Evolutionary conservation across 2,113 vertebrate species (phyloP), one percentile per base, ranked within the genome.

Genomic region (Bos javanicus): DNA sequence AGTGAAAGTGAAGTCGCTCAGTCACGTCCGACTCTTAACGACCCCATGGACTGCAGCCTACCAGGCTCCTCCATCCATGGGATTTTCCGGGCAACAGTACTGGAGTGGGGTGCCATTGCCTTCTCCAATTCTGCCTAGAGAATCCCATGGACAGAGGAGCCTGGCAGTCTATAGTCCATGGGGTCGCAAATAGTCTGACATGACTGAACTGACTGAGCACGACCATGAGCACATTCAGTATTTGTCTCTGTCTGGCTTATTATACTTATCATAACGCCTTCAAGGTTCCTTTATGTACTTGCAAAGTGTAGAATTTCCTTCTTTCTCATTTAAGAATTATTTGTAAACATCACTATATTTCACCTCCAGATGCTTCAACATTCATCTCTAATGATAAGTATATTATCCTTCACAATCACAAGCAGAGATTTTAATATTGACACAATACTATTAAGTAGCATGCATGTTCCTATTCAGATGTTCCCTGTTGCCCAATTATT

Each of bases 131-230:
- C 36, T 76, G 36, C 36, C 71, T 14, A 14, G 12, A 26, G 23
- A 74, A 25, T 43, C 23, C 19, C 21, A 74, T 43, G 71, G 71
- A 76, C 36, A 76, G 71, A 76, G 36, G 36, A 76, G 39, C 71
- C 71, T 76, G 36, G 71, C 1, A 2, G 6, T 17, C 67, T 74
- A 39, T 1, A 39, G 36, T 25, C 36, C 19, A 74, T 3, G 36
- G 10, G 2, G 67, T 76, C 6, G 3, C 36, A 26, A 39, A 39
- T 23, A 26, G 71, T 13, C 36, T 14, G 71, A 25, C 36, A 43
- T 6, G 0, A 14, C 36, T 43, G 71, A 43, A 43, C 21, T 36
- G 43, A 39, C 11, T 43, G 3, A 76, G 3, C 6, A 23, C 0
- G 6, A 76, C 21, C 21, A 14, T 3, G 36, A 43, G 23, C 71